These are phyloP conservation scores for Halcyon chelicuti DNA, from an alignment of 2,797 vertebrate species.

Conservation along the genomic window DNA sequence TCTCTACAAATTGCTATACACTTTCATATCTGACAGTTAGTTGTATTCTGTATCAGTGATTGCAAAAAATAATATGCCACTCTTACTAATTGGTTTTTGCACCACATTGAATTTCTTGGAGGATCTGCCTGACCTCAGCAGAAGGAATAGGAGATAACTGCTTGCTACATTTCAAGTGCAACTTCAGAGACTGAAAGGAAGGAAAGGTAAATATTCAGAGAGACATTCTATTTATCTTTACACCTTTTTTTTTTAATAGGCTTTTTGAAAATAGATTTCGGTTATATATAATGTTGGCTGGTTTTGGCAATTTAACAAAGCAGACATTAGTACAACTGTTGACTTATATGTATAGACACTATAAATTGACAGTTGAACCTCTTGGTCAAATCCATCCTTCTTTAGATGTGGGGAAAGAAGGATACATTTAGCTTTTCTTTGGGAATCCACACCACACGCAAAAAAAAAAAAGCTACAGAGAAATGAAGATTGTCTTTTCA, in stretches of 20 bases:
- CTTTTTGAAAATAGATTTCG: neutral
- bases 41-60: neutral
- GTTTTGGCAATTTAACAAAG: neutral
- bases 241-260: fast-evolving
- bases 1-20: neutral
- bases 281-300: neutral
- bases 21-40: neutral
- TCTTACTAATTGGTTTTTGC: neutral
- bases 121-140: neutral
- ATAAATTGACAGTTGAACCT: neutral
- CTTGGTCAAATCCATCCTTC: neutral
- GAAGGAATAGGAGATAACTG: neutral
- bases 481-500: neutral
- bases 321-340: neutral
- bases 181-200: neutral
- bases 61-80: neutral
- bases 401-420: neutral
- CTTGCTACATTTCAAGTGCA: neutral
- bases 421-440: neutral
- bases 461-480: neutral
- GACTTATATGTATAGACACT: neutral
- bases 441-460: neutral
- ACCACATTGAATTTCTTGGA: neutral
- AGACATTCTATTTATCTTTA: neutral
- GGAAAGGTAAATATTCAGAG: neutral